Base-by-base conservation (phyloP, 2,797 vertebrate species). In the Neoniphon sammara region DNA sequence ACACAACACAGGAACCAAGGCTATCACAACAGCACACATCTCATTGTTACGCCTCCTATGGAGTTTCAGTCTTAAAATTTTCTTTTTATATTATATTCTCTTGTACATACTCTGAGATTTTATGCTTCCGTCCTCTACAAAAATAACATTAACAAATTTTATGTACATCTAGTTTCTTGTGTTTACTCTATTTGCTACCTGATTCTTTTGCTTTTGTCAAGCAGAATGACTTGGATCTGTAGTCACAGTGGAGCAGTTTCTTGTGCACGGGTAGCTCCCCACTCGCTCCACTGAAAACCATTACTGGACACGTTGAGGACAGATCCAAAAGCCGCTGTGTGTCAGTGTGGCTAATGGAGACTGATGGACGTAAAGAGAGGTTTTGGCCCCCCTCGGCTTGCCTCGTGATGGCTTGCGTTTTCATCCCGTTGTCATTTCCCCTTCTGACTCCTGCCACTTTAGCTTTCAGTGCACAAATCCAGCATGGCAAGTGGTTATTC, bases 81-180 rank as follows among this genome's bases (percentile, higher is more conserved):
- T 66, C 39, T 66, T 66, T 58, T 73, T 30, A 68, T 52, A 67
- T 56, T 70, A 82, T 55, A 64, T 76, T 73, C 34, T 75, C 46
- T 72, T 30, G 3, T 36, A 77, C 25, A 63, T 69, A 65, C 23
- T 69, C 25, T 69, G 30, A 44, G 46, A 65, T 66, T 59, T 52
- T 54, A 15, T 77, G 20, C 20, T 36, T 74, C 46, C 8, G 8
- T 66, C 42, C 54, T 65, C 66, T 78, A 82, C 7, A 87, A 87
- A 85, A 87, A 85, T 77, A 87, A 66, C 47, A 25, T 23, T 10
- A 50, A 39, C 10, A 59, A 4, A 23, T 61, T 44, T 62, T 62
- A 7, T 58, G 18, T 58, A 64, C 18, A 49, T 76, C 57, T 69
- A 42, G 62, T 36, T 72, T 52, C 8, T 77, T 34, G 1, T 18